Conservation (phyloP, 2,888 invertebrate species). For the Drosophila anomelani region DNA sequence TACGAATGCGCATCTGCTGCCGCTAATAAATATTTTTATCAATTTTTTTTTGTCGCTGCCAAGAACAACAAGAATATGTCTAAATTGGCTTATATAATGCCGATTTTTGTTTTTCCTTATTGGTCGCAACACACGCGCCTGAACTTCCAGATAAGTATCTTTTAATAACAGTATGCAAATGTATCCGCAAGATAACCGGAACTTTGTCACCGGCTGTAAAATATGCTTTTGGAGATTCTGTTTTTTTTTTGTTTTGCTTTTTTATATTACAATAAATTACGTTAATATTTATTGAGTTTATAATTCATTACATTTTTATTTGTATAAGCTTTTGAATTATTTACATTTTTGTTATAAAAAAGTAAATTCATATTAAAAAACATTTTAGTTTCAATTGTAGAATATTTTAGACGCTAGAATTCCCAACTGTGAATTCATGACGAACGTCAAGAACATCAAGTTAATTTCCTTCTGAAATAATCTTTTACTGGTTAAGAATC, state of each 20-base stretch:
- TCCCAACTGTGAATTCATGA: too few relatives aligned
- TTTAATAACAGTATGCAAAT: slow-evolving; percentile 35
- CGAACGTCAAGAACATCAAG: too few relatives aligned
- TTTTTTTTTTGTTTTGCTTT: background rate
- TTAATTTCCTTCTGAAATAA: too few relatives aligned
- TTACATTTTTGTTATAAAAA: background rate
- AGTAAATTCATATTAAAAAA: background rate
- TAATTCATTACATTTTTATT: background rate
- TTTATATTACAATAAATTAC: background rate
- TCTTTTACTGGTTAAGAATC: too few relatives aligned
- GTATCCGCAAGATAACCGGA: slow-evolving; percentile 24
- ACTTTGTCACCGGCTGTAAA: slow-evolving; percentile 24
- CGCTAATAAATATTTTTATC: slow-evolving; percentile 43
- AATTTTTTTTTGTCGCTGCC: slow-evolving; percentile 36
- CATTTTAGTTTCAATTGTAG: too few relatives aligned
- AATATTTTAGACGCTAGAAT: too few relatives aligned
- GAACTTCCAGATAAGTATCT: slow-evolving; percentile 17
- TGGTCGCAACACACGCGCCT: slow-evolving; percentile 33
- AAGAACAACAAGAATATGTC: slow-evolving; percentile 49
- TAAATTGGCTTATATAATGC: slow-evolving; percentile 61
- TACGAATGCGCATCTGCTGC: slow-evolving; percentile 47
- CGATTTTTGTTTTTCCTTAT: slow-evolving; percentile 30
- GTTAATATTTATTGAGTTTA: background rate
- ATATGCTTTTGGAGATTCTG: background rate
- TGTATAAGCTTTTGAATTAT: background rate